phyloP scores from a whole-genome alignment of 2,113 vertebrate species.

The Hiodon tergisus region DNA sequence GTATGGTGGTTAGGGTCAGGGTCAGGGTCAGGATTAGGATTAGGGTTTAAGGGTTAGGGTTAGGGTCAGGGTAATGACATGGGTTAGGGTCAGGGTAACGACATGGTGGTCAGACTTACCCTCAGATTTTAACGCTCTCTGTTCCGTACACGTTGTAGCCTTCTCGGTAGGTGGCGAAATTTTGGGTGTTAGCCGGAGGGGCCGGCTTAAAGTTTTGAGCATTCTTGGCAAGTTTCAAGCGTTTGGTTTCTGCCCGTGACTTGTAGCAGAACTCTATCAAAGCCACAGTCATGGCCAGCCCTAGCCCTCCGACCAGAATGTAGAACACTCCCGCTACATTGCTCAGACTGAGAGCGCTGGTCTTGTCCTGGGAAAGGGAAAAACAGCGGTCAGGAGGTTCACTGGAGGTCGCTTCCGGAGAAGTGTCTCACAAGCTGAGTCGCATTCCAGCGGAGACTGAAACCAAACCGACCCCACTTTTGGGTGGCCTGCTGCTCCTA shows the following conservation, averaged over 20 bases:
- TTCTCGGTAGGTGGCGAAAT: constrained; percentile 97
- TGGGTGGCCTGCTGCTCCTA: no score
- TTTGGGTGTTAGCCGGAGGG: constrained; percentile 85
- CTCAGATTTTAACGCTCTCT: constrained; percentile 97
- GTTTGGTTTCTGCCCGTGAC: constrained; percentile 93
- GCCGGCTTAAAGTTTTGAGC: constrained; percentile 93
- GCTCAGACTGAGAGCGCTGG: constrained; percentile 96
- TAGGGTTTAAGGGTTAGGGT: no score
- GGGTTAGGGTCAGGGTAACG: no score
- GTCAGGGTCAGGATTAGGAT: no score
- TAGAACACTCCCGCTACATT: constrained; percentile 99
- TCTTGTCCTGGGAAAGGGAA: constrained; percentile 97
- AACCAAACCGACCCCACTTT: no score
- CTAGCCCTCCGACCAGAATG: constrained; percentile 97
- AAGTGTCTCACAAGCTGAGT: no score
- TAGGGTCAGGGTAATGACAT: no score
- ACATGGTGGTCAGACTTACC: constrained; percentile 56
- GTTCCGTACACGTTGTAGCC: constrained; percentile 99
- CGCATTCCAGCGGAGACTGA: no score
- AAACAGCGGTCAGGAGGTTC: constrained; percentile 53
- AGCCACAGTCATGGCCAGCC: constrained; percentile 98
- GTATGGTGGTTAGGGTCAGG: no score
- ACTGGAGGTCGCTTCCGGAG: constrained; percentile 6
- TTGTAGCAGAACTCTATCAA: constrained; percentile 99
- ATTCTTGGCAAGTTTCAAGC: constrained; percentile 93